A percentile compares a stretch with the other conserved stretches of the same genome.
These are phyloP conservation scores for Apus apus DNA, from an alignment of 2,113 vertebrate genomes.

Conservation along the genomic window DNA sequence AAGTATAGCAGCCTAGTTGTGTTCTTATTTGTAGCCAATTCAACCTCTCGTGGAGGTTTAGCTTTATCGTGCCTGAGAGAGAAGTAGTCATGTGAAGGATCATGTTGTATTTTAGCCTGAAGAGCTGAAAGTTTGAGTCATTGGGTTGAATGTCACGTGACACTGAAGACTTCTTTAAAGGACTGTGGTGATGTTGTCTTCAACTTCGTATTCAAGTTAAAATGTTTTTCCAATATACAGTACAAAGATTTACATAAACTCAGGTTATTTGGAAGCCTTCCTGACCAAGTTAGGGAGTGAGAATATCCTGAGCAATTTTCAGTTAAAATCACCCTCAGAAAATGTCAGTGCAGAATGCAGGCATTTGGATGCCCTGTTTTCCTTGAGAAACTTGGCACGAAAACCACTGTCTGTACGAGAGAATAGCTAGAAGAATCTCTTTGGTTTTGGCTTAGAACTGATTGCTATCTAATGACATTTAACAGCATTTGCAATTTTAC, in stretches of 20 bases:
- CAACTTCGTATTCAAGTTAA: not conserved
- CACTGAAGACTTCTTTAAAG: not conserved
- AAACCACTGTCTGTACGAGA: not conserved
- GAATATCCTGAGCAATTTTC: not conserved
- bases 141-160: accelerated
- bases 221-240: not conserved
- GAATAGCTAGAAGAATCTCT: not conserved
- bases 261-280: not conserved
- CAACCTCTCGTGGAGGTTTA: not conserved
- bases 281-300: not conserved
- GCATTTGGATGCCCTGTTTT: slow-evolving; percentile 36
- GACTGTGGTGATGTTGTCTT: not conserved
- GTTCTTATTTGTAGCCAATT: not conserved
- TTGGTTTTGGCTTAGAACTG: slow-evolving; percentile 19
- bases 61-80: not conserved
- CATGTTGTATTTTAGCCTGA: not conserved
- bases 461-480: slow-evolving; percentile 35
- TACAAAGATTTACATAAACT: not conserved
- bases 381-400: slow-evolving; percentile 41
- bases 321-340: not conserved
- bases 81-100: accelerated
- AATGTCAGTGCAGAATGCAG: not conserved
- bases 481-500: slow-evolving; percentile 22
- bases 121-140: not conserved
- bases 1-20: not conserved